phyloP scores from a whole-genome alignment of 2,113 vertebrate species.

The Brachyistius frenatus region DNA sequence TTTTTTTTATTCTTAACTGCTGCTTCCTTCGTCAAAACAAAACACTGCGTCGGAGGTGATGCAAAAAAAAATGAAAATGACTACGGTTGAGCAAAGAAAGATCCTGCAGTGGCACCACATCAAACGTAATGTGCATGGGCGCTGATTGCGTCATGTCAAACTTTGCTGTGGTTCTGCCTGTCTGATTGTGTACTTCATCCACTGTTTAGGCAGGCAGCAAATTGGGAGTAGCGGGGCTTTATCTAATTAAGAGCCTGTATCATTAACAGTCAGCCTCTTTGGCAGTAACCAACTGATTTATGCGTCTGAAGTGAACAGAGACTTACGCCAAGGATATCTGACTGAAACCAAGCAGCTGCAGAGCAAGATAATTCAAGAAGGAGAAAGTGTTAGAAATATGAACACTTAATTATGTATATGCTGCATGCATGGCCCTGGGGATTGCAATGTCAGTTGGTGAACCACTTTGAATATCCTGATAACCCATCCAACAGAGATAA shows the following conservation, averaged over 20 bases:
- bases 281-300: conserved; percentile 64
- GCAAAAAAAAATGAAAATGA: conserved; percentile 68
- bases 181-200: conserved; percentile 42
- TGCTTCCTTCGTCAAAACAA: conserved; percentile 46
- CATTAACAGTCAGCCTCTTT: conserved; percentile 65
- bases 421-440: not conserved
- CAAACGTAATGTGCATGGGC: conserved; percentile 1
- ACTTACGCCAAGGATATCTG: conserved; percentile 36
- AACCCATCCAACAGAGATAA: no score
- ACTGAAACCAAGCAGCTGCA: conserved; percentile 52
- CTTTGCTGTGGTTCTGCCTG: conserved; percentile 24
- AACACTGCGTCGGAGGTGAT: conserved; percentile 55
- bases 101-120: conserved; percentile 17
- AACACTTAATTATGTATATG: conserved; percentile 19
- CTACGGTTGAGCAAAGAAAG: conserved; percentile 7
- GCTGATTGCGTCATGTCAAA: conserved; percentile 25
- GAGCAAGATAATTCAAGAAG: conserved; percentile 32
- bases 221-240: conserved; percentile 54
- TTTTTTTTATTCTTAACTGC: conserved; percentile 36
- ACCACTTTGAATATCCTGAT: no score
- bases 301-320: conserved; percentile 41
- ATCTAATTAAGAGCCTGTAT: conserved; percentile 73
- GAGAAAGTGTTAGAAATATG: conserved; percentile 7
- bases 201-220: conserved; percentile 63
- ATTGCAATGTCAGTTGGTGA: not conserved